Evolutionary conservation across 2,113 vertebrate species (phyloP), one percentile per base, ranked within the genome.

Genomic region (Sigmodon hispidus): DNA sequence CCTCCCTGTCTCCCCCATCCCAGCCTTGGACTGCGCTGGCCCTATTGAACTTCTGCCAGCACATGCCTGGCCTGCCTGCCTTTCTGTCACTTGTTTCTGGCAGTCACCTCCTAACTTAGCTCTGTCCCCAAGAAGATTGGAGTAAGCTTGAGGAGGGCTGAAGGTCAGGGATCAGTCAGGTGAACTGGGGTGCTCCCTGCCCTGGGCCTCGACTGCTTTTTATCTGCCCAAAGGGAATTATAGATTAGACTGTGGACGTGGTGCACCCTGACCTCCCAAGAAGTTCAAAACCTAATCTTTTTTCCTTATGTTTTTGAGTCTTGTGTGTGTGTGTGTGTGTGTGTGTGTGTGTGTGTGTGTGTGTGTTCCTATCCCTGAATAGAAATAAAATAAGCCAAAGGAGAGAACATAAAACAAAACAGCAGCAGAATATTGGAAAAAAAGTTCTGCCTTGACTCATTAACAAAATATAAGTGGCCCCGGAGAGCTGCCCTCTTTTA

Each of bases 251-350:
- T 48, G 40, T 11, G 34, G 63, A 31, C 21, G 11, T 22, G 9
- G 9, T 73, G 11, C 59, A 80, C 21, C 48, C 80, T 89, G 75
- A 96, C 84, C 0, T 52, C 94, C n/a, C 40, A 72, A 63, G 77
- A n/a, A 93, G 87, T 67, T 94, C 94, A 81, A 96, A 96, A 92
- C 70, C 69, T 93, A 93, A 93, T 52, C 96, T 91, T 96, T 95
- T 93, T 95, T 94, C 86, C 69, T 97, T 96, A 88, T 65, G 31
- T 81, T 94, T 95, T 92, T 84, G 61, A 91, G 75, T 93, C 19
- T 75, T 45, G 73, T 94, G 59, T n/a, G 90, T 96, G 55, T 34
- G 36, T 72, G 83, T 85, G 31, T 70, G 43, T 61, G 26, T 97
- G 31, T 85, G 69, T 75, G 50, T 52, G 89, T 55, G 90, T 96